A percentile compares a stretch with the other conserved stretches of the same genome.
Conservation (phyloP, 2,888 invertebrate species). For the Pseudoips prasinana region DNA sequence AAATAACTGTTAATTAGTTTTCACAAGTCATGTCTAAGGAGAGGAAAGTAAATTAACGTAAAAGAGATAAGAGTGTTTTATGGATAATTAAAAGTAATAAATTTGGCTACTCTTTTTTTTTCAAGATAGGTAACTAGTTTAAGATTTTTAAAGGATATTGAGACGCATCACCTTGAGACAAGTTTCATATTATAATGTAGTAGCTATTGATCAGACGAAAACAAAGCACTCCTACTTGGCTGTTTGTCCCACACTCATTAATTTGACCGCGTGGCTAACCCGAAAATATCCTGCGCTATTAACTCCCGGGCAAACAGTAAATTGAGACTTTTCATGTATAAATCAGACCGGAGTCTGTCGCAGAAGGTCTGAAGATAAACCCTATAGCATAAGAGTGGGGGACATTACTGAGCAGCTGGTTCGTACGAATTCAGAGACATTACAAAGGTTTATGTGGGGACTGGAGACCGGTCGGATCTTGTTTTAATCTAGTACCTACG, state of each 20-base stretch:
- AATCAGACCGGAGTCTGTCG: constrained; percentile 61
- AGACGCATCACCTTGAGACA: constrained; percentile 6
- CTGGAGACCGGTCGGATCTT: constrained; percentile 38
- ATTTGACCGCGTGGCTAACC: constrained; percentile 59
- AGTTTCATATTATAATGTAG: constrained; percentile 10
- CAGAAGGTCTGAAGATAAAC: constrained; percentile 64
- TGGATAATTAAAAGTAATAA: constrained; percentile 32
- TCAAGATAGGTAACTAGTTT: neutral
- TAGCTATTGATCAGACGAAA: constrained; percentile 33
- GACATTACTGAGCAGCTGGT: constrained; percentile 61
- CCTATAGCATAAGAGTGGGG: constrained; percentile 52
- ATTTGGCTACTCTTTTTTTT: constrained; percentile 24
- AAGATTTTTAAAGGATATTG: constrained; percentile 5
- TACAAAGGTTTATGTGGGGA: constrained; percentile 56
- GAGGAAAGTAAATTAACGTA: constrained; percentile 18
- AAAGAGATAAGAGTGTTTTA: constrained; percentile 27
- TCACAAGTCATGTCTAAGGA: constrained; percentile 15
- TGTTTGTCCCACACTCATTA: constrained; percentile 63
- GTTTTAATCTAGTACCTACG: constrained; percentile 37
- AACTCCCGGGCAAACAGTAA: constrained; percentile 63
- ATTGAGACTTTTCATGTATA: constrained; percentile 69
- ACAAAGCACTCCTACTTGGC: constrained; percentile 44
- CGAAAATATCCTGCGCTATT: constrained; percentile 64
- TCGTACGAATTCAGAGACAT: constrained; percentile 55
- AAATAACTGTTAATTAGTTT: constrained; percentile 22